Evolutionary conservation across 2,888 invertebrate species (phyloP).

Genomic region (Microchrysa polita): DNA sequence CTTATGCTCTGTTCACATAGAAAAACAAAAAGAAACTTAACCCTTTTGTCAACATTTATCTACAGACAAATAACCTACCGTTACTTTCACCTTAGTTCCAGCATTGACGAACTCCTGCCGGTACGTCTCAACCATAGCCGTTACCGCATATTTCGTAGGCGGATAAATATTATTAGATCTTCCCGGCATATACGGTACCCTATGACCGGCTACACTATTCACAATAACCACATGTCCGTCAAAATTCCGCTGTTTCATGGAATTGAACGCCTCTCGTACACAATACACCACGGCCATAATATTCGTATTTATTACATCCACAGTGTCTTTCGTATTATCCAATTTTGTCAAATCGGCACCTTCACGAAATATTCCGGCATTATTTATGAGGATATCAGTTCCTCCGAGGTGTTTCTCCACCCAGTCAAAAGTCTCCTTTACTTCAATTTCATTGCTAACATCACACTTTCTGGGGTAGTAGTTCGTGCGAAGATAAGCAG

Average conservation of each 20-base stretch:
- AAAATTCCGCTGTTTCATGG: not conserved
- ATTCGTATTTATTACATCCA: conserved; percentile 62
- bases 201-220: conserved; percentile 62
- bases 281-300: conserved; percentile 63
- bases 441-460: too few relatives aligned
- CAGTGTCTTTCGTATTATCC: conserved; percentile 55
- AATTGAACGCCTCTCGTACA: conserved; percentile 54
- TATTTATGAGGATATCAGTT: conserved; percentile 44
- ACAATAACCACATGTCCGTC: conserved; percentile 65
- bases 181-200: conserved; percentile 48
- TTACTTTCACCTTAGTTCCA: too few relatives aligned
- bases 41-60: too few relatives aligned
- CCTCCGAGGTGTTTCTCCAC: conserved; percentile 57
- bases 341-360: conserved; percentile 32
- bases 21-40: too few relatives aligned
- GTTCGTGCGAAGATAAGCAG: conserved; percentile 52
- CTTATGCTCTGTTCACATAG: conserved; percentile 57
- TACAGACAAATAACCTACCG: conserved; percentile 52
- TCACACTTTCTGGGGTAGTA: conserved; percentile 55
- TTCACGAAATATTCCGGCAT: conserved; percentile 50
- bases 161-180: conserved; percentile 55
- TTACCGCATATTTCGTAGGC: conserved; percentile 56
- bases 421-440: conserved; percentile 65
- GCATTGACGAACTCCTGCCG: too few relatives aligned
- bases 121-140: conserved; percentile 54